Base-by-base conservation (phyloP, 2,113 vertebrate genomes). In the Sus scrofa region DNA sequence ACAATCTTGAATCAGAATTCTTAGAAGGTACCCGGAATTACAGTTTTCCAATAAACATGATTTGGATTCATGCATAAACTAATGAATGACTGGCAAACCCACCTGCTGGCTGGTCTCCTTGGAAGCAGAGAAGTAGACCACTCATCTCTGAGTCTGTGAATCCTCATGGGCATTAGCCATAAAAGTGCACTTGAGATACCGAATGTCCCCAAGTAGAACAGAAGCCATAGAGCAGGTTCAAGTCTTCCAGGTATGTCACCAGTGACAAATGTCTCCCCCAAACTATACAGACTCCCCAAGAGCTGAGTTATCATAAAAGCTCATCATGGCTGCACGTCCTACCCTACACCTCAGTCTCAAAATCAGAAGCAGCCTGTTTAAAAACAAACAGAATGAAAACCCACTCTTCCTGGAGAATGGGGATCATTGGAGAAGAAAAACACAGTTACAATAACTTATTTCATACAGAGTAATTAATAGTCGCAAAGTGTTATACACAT, bases 401-500 rank as follows among this genome's bases (percentile, higher is more conserved):
- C 58, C 14, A n/a, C 68, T 27, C 93, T 86, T 96, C 86, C 19
- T 83, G 34, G 39, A 78, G 67, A 94, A 62, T 56, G 18, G 15
- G 60, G 86, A 78, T 89, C 74, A 86, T 79, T 63, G 44, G 22
- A 74, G 63, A 92, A 92, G 52, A 86, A 82, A 95, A 81, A 75
- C 79, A 54, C 52, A 56, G 39, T 56, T 84, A 95, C 30, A 94
- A 96, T 74, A 95, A 94, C 78, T 96, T 96, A 94, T 86, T 97
- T 86, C 96, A 91, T 89, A 94, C 82, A 65, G 96, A 79, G 97
- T 96, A 97, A 98, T 97, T 97, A 97, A 98, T 98, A 98, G 97
- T 91, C 89, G 56, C 89, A 60, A 95, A 97, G 91, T 3, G 1
- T 74, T 96, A 75, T 95, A 86, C 86, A 54, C 44, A 79, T 97